Evolutionary conservation across 2,888 invertebrate genomes (phyloP).

Genomic region (Mythimna lalbum): DNA sequence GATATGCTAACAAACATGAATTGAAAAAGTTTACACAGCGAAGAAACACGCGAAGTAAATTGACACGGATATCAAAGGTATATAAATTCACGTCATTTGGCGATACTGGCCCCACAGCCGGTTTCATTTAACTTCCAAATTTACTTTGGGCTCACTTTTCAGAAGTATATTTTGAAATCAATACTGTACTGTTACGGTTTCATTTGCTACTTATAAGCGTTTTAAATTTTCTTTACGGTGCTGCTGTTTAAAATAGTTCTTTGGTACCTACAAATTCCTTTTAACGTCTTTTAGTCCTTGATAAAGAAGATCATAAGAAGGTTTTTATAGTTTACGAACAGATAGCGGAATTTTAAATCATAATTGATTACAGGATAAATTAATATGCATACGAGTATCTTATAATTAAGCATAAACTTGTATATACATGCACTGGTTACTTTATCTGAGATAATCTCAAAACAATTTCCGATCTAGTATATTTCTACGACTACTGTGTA

Average conservation of each 20-base stretch:
- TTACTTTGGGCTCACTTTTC: slow-evolving; percentile 30
- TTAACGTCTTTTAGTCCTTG: no score
- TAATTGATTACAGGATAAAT: slow-evolving; percentile 23
- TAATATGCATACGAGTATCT: slow-evolving; percentile 10
- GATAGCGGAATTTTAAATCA: slow-evolving; percentile 17
- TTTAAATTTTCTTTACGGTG: not conserved
- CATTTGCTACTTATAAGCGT: not conserved
- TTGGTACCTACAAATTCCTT: no score
- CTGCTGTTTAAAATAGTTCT: no score
- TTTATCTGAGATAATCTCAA: slow-evolving; percentile 35
- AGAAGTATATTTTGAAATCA: slow-evolving; percentile 12
- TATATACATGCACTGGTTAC: slow-evolving; percentile 17
- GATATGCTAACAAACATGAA: slow-evolving; percentile 49
- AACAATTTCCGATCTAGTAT: slow-evolving; percentile 48
- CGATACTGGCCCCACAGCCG: slow-evolving; percentile 16
- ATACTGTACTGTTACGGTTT: slow-evolving; percentile 2
- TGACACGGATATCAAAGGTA: slow-evolving; percentile 41
- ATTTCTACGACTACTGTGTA: slow-evolving; percentile 18
- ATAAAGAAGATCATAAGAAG: not conserved
- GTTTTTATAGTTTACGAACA: not conserved
- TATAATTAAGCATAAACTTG: slow-evolving; percentile 13
- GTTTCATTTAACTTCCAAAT: slow-evolving; percentile 41
- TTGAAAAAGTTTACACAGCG: slow-evolving; percentile 57
- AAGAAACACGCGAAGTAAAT: slow-evolving; percentile 51
- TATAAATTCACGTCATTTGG: slow-evolving; percentile 7